Percentiles rank a stretch among this genome's conserved stretches.
Evolutionary conservation across 2,113 vertebrate species (phyloP).

Genomic region (Danio rerio): GRCz12tu NC_133181.1:28363501-28364000

Average conservation of each 20-base stretch:
- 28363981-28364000: too few species aligned
- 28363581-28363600: conserved; percentile 64
- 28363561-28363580: conserved; percentile 70
- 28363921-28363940: conserved; percentile 74
- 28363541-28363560: conserved; percentile 61
- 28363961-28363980: background rate
- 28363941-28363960: conserved; percentile 76
- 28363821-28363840: conserved; percentile 72
- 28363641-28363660: conserved; percentile 67
- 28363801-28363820: conserved; percentile 76
- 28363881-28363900: conserved; percentile 70
- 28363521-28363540: conserved; percentile 72
- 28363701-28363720: conserved; percentile 18
- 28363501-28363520: conserved; percentile 76
- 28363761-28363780: conserved; percentile 73
- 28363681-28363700: conserved; percentile 16
- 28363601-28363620: conserved; percentile 73
- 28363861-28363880: conserved; percentile 71
- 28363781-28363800: conserved; percentile 70
- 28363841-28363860: conserved; percentile 78
- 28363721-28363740: conserved; percentile 47
- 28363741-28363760: conserved; percentile 71
- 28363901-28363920: conserved; percentile 65
- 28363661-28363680: conserved; percentile 72
- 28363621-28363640: conserved; percentile 80